A percentile compares a stretch with the other conserved stretches of the same genome.
Evolutionary conservation across 2,888 invertebrate species (phyloP).

Genomic region (Apantesis nais): DNA sequence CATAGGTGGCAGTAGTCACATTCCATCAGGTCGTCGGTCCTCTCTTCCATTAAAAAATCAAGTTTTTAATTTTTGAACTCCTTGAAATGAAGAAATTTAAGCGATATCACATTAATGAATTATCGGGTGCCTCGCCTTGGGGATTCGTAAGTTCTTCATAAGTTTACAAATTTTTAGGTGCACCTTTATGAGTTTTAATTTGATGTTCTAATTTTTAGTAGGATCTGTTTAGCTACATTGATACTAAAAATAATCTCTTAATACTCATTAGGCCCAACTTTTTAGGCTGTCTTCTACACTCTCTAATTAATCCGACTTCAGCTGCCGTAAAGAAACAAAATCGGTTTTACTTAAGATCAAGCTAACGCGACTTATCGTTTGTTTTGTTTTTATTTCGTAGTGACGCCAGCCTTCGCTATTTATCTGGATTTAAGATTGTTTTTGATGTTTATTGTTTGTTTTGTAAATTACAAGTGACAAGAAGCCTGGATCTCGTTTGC

Average conservation of each 20-base stretch:
- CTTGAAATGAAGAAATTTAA: slow-evolving; percentile 34
- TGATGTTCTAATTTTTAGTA: background rate
- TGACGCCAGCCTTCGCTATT: slow-evolving; percentile 57
- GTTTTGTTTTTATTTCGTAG: slow-evolving; percentile 59
- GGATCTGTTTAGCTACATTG: background rate
- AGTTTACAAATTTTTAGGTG: slow-evolving; percentile 25
- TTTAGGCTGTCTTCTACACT: slow-evolving; percentile 43
- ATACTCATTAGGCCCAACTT: slow-evolving; percentile 27
- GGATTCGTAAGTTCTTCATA: slow-evolving; percentile 31
- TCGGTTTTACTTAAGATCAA: slow-evolving; percentile 57
- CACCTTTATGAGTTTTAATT: slow-evolving; percentile 19
- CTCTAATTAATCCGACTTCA: slow-evolving; percentile 54
- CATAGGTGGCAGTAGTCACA: too few species aligned
- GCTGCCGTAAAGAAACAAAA: slow-evolving; percentile 50
- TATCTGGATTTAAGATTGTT: slow-evolving; percentile 70
- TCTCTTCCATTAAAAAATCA: too few species aligned
- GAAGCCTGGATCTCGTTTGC: slow-evolving; percentile 47
- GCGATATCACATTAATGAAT: slow-evolving; percentile 44
- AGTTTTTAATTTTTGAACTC: too few species aligned
- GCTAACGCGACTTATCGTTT: slow-evolving; percentile 56
- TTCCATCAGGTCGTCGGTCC: too few species aligned
- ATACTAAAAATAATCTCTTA: background rate
- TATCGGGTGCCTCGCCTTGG: too few species aligned
- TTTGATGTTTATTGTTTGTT: slow-evolving; percentile 67
- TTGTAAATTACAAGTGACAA: slow-evolving; percentile 59